Evolutionary conservation across 2,113 vertebrate genomes (phyloP), one percentile per base, ranked within the genome.

Genomic region (Casuarius casuarius): DNA sequence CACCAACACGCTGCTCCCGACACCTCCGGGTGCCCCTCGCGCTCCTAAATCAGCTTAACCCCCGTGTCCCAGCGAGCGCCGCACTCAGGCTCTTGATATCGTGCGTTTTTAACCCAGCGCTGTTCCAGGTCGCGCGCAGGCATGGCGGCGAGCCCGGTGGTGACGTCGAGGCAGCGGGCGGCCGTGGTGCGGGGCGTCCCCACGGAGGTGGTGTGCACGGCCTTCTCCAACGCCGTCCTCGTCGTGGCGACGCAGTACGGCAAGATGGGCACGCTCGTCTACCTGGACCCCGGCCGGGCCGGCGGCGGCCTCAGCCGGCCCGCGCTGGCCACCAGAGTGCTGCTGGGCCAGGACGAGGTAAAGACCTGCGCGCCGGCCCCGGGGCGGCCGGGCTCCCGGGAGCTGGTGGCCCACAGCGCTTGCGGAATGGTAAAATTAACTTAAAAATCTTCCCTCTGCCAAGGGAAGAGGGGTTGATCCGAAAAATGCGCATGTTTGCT

Each of bases 311-410:
- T 99, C 96, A 98, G 97, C 97, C 98, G 97, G 33, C 97, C 99
- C 0, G 83, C 98, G 7, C 98, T 99, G 67, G 98, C 98, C 67
- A 99, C 99, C 0, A 99, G 97, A 97, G 99, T 99, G 35, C 98
- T 99, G 6, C 98, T 99, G 31, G 99, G 99, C 95, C 99, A 98
- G 97, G 99, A 99, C 25, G 99, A 99, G 99, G 99, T 99, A 98
- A 92, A 72, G 56, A 74, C 6, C 15, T 28, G 26, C 26, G 54
- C 44, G 44, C 14, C 44, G 44, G 44, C 44, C 44, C 44, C 14
- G 33, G 9, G n/a, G 31, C 29, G 42, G 74, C 20, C 42, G 42
- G 13, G 42, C 42, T 42, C 42, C 42, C 10, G 42, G 42, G 42
- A 11, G 42, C 42, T 42, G 42, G 42, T 38, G 38, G 38, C 38